Evolutionary conservation across 2,113 vertebrate genomes (phyloP), one percentile per base, ranked within the genome.

Genomic region (Grus americana): DNA sequence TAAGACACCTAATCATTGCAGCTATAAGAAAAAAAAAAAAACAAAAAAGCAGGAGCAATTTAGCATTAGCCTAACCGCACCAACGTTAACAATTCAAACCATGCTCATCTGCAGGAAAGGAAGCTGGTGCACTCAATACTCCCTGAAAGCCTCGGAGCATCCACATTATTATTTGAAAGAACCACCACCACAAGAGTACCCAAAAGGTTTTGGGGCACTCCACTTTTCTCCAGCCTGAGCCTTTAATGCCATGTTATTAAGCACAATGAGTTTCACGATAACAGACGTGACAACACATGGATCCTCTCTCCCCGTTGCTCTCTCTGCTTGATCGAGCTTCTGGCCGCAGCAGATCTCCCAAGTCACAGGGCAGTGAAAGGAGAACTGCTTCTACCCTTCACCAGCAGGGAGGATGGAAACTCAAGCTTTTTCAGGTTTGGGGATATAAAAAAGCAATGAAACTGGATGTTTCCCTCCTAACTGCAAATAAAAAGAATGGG

Each of bases 221-320:
- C 9, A 38, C 14, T 71, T 38, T 76, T 67, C 21, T 65, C 26
- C 36, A 67, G 17, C 10, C 8, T 6, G 66, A 84, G 49, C 17
- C 68, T 75, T 79, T 36, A 79, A 85, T 40, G 32, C 8, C 36
- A 23, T 30, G 17, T n/a, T 82, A 49, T 44, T 49, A 79, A 75
- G 30, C 34, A 52, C 27, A 67, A 50, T 7, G 30, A 67, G 29
- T 65, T 72, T 76, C 36, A 27, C 0, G 2, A 23, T 7, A 73
- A 91, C 6, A 0, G 11, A 46, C 0, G 1, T 29, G 62, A 61
- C 34, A 68, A 55, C 62, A 58, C 54, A 55, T 2, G 11, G 62
- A 46, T 54, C 6, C 12, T 61, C 46, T 66, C 54, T 67, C 24
- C 22, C 22, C 5, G 3, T 46, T 46, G 46, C 67, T 73, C 49